A percentile compares a stretch with the other conserved stretches of the same genome.
phyloP scores from a whole-genome alignment of 1,140 invertebrate species.

The Drusus annulatus region DNA sequence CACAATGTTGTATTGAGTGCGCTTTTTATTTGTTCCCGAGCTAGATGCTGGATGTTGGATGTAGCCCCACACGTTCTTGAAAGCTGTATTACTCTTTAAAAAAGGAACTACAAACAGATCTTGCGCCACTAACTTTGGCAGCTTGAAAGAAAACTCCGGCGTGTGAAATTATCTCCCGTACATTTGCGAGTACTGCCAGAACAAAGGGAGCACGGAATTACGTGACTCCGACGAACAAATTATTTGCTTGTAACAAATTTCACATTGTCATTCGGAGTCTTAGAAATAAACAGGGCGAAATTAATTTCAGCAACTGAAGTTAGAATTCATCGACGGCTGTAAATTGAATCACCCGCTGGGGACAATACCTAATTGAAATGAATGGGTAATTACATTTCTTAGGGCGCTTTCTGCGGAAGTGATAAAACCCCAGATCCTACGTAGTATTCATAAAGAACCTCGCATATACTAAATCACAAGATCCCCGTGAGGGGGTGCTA shows the following conservation, averaged over 20 bases:
- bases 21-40: constrained; percentile 31
- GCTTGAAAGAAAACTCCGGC: constrained; percentile 27
- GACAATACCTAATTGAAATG: constrained; percentile 6
- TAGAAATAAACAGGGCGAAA: not conserved
- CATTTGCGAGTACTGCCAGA: constrained; percentile 14
- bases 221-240: constrained; percentile 19
- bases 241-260: constrained; percentile 25
- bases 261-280: not conserved
- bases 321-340: not conserved
- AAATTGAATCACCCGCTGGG: not conserved
- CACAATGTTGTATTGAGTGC: constrained; percentile 44
- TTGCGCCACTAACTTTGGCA: constrained; percentile 35
- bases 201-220: not conserved
- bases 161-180: constrained; percentile 29
- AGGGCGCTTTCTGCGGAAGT: not conserved
- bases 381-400: constrained; percentile 21
- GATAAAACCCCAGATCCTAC: constrained; percentile 3
- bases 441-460: not conserved
- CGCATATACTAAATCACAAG: constrained; percentile 23
- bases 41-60: constrained; percentile 20
- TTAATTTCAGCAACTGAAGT: not conserved
- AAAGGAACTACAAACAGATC: constrained; percentile 38
- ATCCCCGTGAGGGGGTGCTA: not conserved
- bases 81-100: constrained; percentile 52
- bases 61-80: constrained; percentile 47